Conservation (phyloP, 2,888 invertebrate species). For the Venustoraphidia nigricollis region DNA sequence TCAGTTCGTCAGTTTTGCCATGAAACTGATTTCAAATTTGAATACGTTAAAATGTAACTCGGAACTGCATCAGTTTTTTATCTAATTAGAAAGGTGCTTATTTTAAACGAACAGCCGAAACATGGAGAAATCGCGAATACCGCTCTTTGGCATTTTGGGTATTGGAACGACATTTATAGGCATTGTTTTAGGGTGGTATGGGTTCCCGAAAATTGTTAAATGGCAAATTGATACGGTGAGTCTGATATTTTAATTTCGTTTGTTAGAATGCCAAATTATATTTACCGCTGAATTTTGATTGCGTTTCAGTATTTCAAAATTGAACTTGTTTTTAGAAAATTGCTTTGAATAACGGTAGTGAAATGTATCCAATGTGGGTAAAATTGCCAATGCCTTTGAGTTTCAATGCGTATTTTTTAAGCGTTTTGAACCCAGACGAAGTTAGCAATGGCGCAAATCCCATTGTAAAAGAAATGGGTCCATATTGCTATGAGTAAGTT, state of each 20-base stretch:
- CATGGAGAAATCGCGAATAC: slow-evolving; percentile 1
- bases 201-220: slow-evolving; percentile 31
- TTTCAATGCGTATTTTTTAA: slow-evolving; percentile 38
- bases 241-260: slow-evolving; percentile 5
- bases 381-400: slow-evolving; percentile 38
- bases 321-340: slow-evolving; percentile 30
- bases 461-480: slow-evolving; percentile 39
- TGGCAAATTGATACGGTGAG: slow-evolving; percentile 33
- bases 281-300: slow-evolving; percentile 1
- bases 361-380: slow-evolving; percentile 40
- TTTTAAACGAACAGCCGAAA: too few relatives aligned
- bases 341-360: slow-evolving; percentile 36
- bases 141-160: slow-evolving; percentile 13
- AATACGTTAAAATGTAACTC: too few relatives aligned
- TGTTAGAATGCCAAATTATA: slow-evolving; percentile 3
- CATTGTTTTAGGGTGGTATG: slow-evolving; percentile 31
- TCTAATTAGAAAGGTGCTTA: too few relatives aligned
- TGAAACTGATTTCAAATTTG: too few relatives aligned
- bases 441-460: slow-evolving; percentile 37
- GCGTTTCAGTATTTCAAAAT: slow-evolving; percentile 1
- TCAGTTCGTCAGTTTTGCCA: too few relatives aligned
- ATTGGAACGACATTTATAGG: slow-evolving; percentile 26
- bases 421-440: slow-evolving; percentile 42
- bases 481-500: slow-evolving; percentile 45
- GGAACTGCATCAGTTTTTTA: too few relatives aligned